Conservation (phyloP, 1,140 invertebrate species). For the Marisa cornuarietis region DNA sequence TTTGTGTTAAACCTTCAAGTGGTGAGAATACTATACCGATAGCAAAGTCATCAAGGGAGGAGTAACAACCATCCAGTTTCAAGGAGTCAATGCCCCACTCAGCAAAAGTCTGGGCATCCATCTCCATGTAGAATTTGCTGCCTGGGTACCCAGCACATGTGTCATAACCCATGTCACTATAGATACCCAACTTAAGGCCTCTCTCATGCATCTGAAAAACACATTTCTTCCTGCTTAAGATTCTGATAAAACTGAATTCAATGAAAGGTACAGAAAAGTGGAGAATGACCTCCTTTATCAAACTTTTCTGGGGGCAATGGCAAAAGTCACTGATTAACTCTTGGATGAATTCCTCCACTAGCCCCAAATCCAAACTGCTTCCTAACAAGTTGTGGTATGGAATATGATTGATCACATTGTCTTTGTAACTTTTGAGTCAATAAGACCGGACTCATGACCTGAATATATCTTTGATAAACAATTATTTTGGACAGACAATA, state of each 20-base stretch:
- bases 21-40: constrained; percentile 5
- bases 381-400: too few relatives aligned
- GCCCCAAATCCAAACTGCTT: too few relatives aligned
- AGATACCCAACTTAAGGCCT: constrained; percentile 96
- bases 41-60: constrained; percentile 67
- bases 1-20: too few relatives aligned
- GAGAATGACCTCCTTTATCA: neutral
- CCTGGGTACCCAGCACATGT: constrained; percentile 97
- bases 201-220: constrained; percentile 84
- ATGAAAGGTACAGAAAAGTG: neutral
- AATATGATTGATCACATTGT: neutral
- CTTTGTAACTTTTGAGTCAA: neutral
- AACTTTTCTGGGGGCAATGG: neutral
- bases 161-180: constrained; percentile 94
- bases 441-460: neutral
- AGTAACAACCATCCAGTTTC: constrained; percentile 95
- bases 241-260: too few relatives aligned
- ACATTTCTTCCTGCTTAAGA: neutral
- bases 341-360: too few relatives aligned
- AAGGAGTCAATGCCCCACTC: constrained; percentile 97
- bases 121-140: constrained; percentile 84
- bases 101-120: constrained; percentile 92
- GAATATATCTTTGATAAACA: neutral
- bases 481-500: neutral
- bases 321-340: too few relatives aligned